Conservation (phyloP, 2,797 vertebrate species). For the Mus spretus region DNA sequence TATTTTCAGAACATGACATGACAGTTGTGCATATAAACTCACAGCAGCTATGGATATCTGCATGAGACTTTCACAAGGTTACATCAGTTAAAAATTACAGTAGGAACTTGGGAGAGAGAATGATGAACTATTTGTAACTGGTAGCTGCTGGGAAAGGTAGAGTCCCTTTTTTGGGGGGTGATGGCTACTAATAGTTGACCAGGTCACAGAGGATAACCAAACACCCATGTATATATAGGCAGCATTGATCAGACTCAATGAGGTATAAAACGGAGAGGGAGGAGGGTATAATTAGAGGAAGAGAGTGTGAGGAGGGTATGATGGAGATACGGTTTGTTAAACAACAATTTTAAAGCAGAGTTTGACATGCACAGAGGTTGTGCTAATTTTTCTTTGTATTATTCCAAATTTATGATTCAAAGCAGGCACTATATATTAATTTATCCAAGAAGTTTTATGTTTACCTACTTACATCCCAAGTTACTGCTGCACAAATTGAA, state of each 20-base stretch:
- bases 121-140: neutral
- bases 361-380: neutral
- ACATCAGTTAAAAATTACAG: neutral
- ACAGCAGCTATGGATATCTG: neutral
- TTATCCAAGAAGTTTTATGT: slow-evolving; percentile 32
- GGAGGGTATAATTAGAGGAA: neutral
- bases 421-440: neutral
- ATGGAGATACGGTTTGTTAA: neutral
- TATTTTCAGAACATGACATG: neutral
- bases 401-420: neutral
- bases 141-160: neutral
- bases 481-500: slow-evolving; percentile 43
- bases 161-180: neutral
- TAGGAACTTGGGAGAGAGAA: neutral
- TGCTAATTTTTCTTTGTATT: neutral
- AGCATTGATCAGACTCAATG: neutral
- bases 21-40: neutral
- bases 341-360: neutral
- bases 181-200: neutral
- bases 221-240: no score
- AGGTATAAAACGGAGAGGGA: neutral
- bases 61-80: neutral
- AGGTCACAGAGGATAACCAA: no score
- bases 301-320: neutral
- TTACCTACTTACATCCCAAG: neutral